Base-by-base conservation (phyloP, 92 coral and sea anemone species). In the Isaurus tuberculatus region DNA sequence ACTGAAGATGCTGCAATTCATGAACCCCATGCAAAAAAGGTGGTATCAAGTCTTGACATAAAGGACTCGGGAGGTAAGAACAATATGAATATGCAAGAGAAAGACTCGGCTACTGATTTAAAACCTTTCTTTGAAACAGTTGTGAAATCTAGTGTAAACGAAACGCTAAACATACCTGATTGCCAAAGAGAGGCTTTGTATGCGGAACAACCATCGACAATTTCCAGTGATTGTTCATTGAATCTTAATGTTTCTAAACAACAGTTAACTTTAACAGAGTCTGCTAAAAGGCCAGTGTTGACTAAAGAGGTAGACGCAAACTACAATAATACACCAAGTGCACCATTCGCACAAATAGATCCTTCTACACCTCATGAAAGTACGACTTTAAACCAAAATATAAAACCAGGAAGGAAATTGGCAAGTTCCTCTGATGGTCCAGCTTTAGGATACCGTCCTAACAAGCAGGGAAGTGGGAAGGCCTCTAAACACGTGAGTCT, bases 401-500 rank as follows among this genome's bases (percentile, higher is more conserved):
- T 28, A 2, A 75, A 25, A 23, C 17, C 31, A 43, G 66, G 20
- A 11, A 31, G 19, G 17, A 22, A 23, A 3, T 34, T 32, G 29
- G 4, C 48, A 33, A 55, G 57, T 32, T 77, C 69, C 27, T 26
- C 69, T 22, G 82, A 77, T 34, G 70, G 82, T 8, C 70, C 82
- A 6, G 26, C 70, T 26, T 55, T 77, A 57, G 82, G 70, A 51
- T 74, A 23, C 58, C 58, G 58, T n/a, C 58, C 58, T 49, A 63
- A 22, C 27, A 23, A 57, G 58, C 22, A 73, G 53, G 72, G 58
- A 10, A 88, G 85, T 8, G 83, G 28, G 83, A 89, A 89, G 72
- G 77, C 83, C 30, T 44, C 79, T 48, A 85, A 91, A 36, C 97
- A 73, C 55, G 99, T 96, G 36, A 94, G 94, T 61, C 94, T 96